These are phyloP conservation scores for Neomorphus geoffroyi DNA, from an alignment of 2,797 vertebrate genomes.

Conservation along the genomic window DNA sequence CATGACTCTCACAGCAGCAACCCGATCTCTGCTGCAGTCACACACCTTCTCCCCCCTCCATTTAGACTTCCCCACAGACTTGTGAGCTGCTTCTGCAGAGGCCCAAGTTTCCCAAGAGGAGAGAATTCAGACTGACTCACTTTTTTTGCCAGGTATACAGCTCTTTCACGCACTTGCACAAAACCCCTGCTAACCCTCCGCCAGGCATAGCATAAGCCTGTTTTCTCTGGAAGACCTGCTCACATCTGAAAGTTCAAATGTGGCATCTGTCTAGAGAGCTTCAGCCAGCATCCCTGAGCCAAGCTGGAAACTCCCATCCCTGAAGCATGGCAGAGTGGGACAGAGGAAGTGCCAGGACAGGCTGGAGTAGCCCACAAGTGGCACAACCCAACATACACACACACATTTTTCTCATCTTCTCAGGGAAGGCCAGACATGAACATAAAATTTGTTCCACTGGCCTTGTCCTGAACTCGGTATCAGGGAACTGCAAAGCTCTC, in stretches of 20 bases:
- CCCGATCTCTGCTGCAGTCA: not conserved
- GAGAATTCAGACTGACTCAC: not conserved
- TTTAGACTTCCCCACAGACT: not conserved
- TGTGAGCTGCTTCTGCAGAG: not conserved
- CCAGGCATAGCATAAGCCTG: not conserved
- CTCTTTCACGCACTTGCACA: not conserved
- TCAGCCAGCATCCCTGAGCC: conserved; percentile 33
- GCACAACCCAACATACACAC: not conserved
- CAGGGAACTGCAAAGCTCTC: not conserved
- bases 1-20: not conserved
- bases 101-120: not conserved
- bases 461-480: not conserved
- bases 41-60: not conserved
- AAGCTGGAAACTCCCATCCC: conserved; percentile 40
- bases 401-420: not conserved
- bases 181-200: not conserved
- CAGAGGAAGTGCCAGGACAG: conserved; percentile 24
- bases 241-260: not conserved
- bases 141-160: not conserved
- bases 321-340: not conserved
- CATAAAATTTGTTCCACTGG: not conserved
- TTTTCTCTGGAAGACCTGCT: not conserved
- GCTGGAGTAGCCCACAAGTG: conserved; percentile 21
- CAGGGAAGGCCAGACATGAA: not conserved
- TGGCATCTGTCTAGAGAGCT: conserved; percentile 7